Evolutionary conservation across 2,113 vertebrate species (phyloP).

Genomic region (Carassius gibelio): DNA sequence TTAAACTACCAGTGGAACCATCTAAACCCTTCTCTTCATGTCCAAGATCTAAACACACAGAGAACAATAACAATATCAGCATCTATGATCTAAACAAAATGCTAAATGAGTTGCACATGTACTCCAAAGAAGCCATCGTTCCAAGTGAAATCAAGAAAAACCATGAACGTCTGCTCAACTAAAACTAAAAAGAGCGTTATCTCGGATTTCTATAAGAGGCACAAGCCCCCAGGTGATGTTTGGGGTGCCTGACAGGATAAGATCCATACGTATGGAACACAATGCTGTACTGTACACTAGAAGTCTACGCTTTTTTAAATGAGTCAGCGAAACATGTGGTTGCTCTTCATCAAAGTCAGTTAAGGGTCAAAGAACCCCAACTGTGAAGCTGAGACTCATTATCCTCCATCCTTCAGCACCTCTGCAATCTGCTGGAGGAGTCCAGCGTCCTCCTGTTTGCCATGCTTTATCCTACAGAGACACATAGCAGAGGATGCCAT

Average conservation of each 20-base stretch:
- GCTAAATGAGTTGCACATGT: constrained; percentile 45
- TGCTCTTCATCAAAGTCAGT: constrained; percentile 57
- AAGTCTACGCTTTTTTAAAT: constrained; percentile 27
- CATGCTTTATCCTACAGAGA: constrained; percentile 20
- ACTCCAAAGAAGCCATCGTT: constrained; percentile 55
- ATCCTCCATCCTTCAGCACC: constrained; percentile 39
- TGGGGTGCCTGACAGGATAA: constrained; percentile 42
- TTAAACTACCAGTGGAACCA: not conserved
- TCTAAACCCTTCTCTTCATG: not conserved
- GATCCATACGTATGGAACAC: constrained; percentile 38
- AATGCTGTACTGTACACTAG: constrained; percentile 45
- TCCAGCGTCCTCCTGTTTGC: constrained; percentile 21
- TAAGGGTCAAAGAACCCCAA: constrained; percentile 31
- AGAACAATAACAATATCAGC: constrained; percentile 43
- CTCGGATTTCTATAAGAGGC: constrained; percentile 43
- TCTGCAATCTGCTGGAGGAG: constrained; percentile 35
- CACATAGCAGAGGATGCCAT: constrained; percentile 20
- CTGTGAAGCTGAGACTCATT: constrained; percentile 40
- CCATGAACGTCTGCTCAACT: not conserved
- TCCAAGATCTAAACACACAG: constrained; percentile 16
- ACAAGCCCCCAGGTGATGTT: constrained; percentile 47
- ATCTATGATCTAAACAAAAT: constrained; percentile 51
- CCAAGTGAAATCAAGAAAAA: constrained; percentile 46
- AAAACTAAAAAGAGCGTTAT: constrained; percentile 39
- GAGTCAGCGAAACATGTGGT: constrained; percentile 53